phyloP scores from a whole-genome alignment of 2,888 invertebrate species.

The Cepaea hortensis region DNA sequence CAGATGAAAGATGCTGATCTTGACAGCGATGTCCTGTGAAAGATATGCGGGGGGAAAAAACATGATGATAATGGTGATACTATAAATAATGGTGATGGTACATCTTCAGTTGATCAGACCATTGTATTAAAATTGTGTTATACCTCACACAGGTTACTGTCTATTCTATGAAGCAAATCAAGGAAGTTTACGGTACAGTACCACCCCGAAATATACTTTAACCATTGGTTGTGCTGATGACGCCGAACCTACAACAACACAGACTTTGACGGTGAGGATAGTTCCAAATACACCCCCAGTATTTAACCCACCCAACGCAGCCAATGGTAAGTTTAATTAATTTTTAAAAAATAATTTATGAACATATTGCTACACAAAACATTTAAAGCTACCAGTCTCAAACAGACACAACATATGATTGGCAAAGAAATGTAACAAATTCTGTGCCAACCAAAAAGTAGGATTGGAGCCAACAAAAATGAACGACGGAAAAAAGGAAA shows the following conservation, averaged over 20 bases:
- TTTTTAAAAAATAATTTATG: no score
- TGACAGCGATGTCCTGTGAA: no score
- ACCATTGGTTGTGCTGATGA: constrained; percentile 43
- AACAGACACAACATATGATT: not conserved
- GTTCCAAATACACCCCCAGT: constrained; percentile 40
- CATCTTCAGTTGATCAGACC: not conserved
- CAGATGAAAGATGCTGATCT: no score
- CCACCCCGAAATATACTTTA: not conserved
- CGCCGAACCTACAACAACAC: not conserved
- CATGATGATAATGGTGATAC: no score
- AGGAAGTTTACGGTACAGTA: constrained; percentile 9
- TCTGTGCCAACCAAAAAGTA: no score
- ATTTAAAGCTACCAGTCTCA: no score
- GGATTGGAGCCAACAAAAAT: no score
- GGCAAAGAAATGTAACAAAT: not conserved
- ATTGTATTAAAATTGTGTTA: not conserved
- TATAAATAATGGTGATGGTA: no score
- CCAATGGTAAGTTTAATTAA: constrained; percentile 10
- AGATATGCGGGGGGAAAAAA: no score
- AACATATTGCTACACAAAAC: no score
- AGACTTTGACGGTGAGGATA: constrained; percentile 28
- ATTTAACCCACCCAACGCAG: not conserved
- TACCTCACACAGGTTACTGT: constrained; percentile 12
- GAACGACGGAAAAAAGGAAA: no score
- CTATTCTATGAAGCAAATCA: constrained; percentile 15